Conservation (phyloP, 2,797 vertebrate genomes). For the Passerculus sandwichensis region DNA sequence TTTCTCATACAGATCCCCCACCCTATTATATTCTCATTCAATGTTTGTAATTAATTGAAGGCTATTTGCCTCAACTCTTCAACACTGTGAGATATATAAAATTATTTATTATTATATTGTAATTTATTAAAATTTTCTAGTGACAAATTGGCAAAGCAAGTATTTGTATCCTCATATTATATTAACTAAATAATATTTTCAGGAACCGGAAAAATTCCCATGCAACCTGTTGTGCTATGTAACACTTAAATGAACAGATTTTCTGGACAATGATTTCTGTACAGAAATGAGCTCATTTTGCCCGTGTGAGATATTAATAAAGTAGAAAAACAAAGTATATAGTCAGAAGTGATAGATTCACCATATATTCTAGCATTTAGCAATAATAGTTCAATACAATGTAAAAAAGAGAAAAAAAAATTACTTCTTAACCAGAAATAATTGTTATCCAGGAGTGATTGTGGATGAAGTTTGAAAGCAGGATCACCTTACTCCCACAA, state of each 20-base stretch:
- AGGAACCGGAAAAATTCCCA: not conserved
- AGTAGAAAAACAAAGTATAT: not conserved
- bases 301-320: not conserved
- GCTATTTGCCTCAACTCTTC: not conserved
- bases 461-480: not conserved
- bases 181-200: not conserved
- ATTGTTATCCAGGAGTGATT: not conserved
- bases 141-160: not conserved
- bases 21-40: not conserved
- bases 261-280: not conserved
- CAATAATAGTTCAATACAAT: not conserved
- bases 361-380: not conserved
- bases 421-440: not conserved
- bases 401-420: not conserved
- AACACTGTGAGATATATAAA: not conserved
- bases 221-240: not conserved
- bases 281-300: not conserved
- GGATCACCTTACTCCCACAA: not conserved
- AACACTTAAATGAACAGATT: not conserved
- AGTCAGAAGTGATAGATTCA: not conserved
- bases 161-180: not conserved
- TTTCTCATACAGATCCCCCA: not conserved
- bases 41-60: not conserved
- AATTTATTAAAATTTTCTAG: not conserved
- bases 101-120: not conserved